Conservation (phyloP, 2,113 vertebrate genomes). For the Balaeniceps rex region DNA sequence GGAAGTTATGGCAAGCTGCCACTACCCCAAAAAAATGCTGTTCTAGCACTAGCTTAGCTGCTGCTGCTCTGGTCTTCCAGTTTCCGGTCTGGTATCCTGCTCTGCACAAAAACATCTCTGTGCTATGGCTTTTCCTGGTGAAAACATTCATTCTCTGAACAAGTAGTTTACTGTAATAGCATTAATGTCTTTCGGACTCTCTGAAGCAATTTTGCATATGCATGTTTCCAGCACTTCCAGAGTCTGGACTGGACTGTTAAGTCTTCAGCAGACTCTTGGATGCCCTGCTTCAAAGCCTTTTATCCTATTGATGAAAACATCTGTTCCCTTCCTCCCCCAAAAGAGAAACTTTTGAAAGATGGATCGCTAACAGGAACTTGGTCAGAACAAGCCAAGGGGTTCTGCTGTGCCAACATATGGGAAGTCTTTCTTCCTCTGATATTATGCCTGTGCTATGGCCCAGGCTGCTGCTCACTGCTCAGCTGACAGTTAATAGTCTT, state of each 20-base stretch:
- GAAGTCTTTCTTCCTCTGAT: background rate
- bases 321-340: background rate
- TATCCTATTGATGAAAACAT: background rate
- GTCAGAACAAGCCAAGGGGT: background rate
- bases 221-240: background rate
- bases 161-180: background rate
- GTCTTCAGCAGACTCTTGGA: background rate
- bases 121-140: background rate
- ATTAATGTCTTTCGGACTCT: background rate
- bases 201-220: background rate
- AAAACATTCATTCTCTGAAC: background rate
- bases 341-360: background rate
- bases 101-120: slow-evolving; percentile 7
- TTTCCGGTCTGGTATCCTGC: slow-evolving; percentile 47
- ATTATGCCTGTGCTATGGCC: background rate
- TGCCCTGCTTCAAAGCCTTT: background rate
- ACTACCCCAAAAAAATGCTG: background rate
- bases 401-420: background rate
- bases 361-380: background rate
- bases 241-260: background rate
- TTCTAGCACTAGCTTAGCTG: slow-evolving; percentile 14
- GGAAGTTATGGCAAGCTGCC: slow-evolving; percentile 3
- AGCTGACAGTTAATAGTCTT: background rate
- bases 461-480: background rate
- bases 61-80: background rate